phyloP scores from a whole-genome alignment of 2,797 vertebrate genomes.

The Hemibagrus guttatus region DNA sequence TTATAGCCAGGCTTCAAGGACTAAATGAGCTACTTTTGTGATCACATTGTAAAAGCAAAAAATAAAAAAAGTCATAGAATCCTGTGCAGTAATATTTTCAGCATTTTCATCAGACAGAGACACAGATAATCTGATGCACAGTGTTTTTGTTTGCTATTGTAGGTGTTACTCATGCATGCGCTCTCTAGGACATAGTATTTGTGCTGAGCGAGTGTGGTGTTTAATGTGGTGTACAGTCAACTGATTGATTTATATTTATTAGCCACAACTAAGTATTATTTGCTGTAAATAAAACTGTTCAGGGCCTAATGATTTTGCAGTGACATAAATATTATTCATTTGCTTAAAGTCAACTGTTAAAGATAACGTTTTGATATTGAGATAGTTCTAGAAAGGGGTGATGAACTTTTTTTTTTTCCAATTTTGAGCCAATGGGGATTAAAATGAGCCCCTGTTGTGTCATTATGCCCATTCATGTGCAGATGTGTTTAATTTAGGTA shows the following conservation, averaged over 20 bases:
- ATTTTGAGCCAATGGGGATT: neutral
- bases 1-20: neutral
- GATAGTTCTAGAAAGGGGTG: neutral
- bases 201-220: neutral
- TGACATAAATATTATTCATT: neutral
- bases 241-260: neutral
- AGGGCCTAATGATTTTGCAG: neutral
- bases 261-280: neutral
- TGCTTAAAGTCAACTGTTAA: neutral
- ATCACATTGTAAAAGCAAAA: neutral
- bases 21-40: neutral
- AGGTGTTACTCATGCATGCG: neutral
- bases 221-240: neutral
- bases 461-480: neutral
- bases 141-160: neutral
- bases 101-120: neutral
- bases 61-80: neutral
- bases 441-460: neutral
- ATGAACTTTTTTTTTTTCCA: neutral
- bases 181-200: neutral
- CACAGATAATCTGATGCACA: neutral
- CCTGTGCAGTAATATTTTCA: neutral
- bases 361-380: neutral
- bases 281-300: neutral
- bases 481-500: neutral